Base-by-base conservation (phyloP, 2,113 vertebrate species). In the Trachemys scripta region DNA sequence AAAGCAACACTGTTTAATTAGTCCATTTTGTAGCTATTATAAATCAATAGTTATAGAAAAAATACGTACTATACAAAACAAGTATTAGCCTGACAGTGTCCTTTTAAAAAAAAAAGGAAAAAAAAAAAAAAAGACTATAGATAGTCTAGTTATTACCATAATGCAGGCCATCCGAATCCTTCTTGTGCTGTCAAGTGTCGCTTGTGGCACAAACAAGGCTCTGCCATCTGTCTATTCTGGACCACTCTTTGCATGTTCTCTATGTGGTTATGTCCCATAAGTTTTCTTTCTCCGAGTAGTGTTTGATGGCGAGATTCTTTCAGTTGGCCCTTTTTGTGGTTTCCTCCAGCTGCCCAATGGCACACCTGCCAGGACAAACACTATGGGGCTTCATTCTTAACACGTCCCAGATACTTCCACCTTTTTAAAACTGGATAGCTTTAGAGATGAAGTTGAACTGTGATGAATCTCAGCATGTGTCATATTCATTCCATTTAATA, bases 31-130 rank as follows among this genome's bases (percentile, higher is more conserved):
- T 38, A 31, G 0, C 22, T 62, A 31, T 65, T 84, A 35, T 49
- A 84, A 86, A 94, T 84, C 19, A n/a, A 10, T 85, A 94, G 90
- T 91, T 86, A 85, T 29, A 87, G 42, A 95, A 95, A 93, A 93
- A 85, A 56, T 11, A 84, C 0, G 0, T 76, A 49, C 27, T 56
- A 29, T 82, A 79, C 84, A 45, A 84, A 38, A 82, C n/a, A 42
- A 92, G 47, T 3, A 19, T 47, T 90, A 88, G 65, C 93, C 92
- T 35, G 62, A 17, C 6, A 65, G 62, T 65, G 62, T 65, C 14
- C 62, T 65, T 65, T 65, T n/a, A 1, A n/a, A 65, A 35, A 8
- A 35, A 65, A 35, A 42, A 42, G 4, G 38, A 4, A 42, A 42
- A 2, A n/a, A 65, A 35, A 2, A n/a, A 65, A 35, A 8, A 35